Percentiles rank a stretch among this genome's conserved stretches.
Conservation (phyloP, 2,113 vertebrate species). For the Helogale parvula region DNA sequence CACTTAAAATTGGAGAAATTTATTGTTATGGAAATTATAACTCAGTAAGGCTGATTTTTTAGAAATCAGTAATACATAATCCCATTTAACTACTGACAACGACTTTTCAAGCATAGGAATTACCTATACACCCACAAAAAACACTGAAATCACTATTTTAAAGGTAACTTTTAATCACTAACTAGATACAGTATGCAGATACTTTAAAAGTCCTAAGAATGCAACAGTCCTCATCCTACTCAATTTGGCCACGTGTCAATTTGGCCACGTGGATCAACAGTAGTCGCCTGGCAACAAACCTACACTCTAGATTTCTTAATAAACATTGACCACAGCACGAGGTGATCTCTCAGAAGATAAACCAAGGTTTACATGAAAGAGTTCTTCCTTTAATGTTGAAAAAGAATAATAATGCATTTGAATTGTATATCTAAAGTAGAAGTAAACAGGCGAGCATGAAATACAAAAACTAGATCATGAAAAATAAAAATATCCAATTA, state of each 20-base stretch:
- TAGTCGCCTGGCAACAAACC: slow-evolving; percentile 29
- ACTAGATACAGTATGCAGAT: not conserved
- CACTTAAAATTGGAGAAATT: not conserved
- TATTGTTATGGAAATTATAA: slow-evolving; percentile 8
- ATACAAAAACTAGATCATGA: not conserved
- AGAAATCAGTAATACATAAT: slow-evolving; percentile 3
- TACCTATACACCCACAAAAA: not conserved
- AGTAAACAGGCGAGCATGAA: not conserved
- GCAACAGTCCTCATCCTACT: slow-evolving; percentile 14
- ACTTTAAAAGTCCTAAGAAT: slow-evolving; percentile 40
- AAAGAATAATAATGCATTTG: not conserved
- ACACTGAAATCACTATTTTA: slow-evolving; percentile 34
- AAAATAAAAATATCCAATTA: slow-evolving; percentile 59
- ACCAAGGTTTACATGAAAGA: slow-evolving; percentile 25
- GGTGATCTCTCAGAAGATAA: slow-evolving; percentile 32
- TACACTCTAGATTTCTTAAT: slow-evolving; percentile 52
- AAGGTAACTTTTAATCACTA: not conserved
- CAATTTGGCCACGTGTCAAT: not conserved
- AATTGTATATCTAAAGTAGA: slow-evolving; percentile 23
- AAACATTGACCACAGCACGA: slow-evolving; percentile 39
- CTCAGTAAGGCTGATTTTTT: not conserved
- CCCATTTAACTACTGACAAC: slow-evolving; percentile 14
- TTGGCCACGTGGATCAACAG: slow-evolving; percentile 8
- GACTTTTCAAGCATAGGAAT: not conserved
- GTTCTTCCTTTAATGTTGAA: slow-evolving; percentile 41